Evolutionary conservation across 2,113 vertebrate species (phyloP).

Genomic region (Zosterops lateralis): DNA sequence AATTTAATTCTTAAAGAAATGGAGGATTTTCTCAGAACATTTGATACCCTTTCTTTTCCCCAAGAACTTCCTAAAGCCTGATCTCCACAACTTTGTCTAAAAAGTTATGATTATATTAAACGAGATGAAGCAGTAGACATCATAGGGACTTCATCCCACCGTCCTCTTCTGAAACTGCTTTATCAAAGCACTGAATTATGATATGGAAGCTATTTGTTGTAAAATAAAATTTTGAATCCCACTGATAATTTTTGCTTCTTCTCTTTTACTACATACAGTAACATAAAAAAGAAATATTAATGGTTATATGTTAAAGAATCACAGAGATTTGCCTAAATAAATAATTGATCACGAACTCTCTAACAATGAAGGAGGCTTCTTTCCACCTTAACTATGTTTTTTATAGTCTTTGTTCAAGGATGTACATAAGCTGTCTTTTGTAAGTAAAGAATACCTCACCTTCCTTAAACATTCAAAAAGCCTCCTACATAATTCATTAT

Average conservation of each 20-base stretch:
- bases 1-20: background rate
- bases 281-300: background rate
- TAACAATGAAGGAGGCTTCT: background rate
- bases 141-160: background rate
- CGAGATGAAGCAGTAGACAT: background rate
- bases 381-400: background rate
- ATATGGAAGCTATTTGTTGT: background rate
- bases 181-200: background rate
- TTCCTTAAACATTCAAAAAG: background rate
- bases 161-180: background rate
- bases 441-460: background rate
- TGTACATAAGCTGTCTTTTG: background rate
- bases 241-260: background rate
- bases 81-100: background rate
- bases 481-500: background rate
- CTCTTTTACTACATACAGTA: background rate
- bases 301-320: background rate
- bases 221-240: background rate
- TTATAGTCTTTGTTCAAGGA: background rate
- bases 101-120: background rate
- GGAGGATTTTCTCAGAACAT: background rate
- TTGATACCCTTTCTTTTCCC: background rate
- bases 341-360: background rate
- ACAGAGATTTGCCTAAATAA: background rate
- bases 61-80: background rate